Evolutionary conservation across 2,113 vertebrate species (phyloP).

Genomic region (Trochalopteron elliotii): DNA sequence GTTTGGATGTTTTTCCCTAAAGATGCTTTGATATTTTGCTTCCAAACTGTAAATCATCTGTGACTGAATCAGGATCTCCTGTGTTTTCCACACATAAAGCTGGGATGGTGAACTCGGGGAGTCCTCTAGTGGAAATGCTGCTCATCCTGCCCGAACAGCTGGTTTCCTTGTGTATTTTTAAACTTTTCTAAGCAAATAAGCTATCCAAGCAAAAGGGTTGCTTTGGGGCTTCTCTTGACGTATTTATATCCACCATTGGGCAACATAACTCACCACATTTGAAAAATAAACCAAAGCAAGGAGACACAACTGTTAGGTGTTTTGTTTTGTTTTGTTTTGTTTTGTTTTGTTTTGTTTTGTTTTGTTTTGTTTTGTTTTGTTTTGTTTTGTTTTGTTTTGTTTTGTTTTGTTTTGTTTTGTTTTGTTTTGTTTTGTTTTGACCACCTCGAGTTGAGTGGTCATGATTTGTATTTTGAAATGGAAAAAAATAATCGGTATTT

Average conservation of each 20-base stretch:
- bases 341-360: too few relatives aligned
- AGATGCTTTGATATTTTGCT: background rate
- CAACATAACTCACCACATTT: background rate
- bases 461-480: background rate
- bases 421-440: too few relatives aligned
- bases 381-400: too few relatives aligned
- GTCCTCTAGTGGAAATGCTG: background rate
- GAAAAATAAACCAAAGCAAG: background rate
- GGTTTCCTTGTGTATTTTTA: accelerated
- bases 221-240: background rate
- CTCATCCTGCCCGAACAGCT: background rate
- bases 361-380: too few relatives aligned
- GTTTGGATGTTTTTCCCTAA: background rate
- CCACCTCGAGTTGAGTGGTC: background rate
- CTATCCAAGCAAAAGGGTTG: background rate
- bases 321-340: too few relatives aligned
- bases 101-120: background rate
- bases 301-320: background rate
- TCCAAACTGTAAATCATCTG: background rate
- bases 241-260: background rate
- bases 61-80: background rate
- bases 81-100: too few relatives aligned
- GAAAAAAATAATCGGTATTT: accelerated
- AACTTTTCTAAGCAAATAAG: background rate
- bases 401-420: too few relatives aligned